A percentile compares a stretch with the other conserved stretches of the same genome.
Evolutionary conservation across 2,888 invertebrate genomes (phyloP).

Genomic region (Xestia xanthographa): DNA sequence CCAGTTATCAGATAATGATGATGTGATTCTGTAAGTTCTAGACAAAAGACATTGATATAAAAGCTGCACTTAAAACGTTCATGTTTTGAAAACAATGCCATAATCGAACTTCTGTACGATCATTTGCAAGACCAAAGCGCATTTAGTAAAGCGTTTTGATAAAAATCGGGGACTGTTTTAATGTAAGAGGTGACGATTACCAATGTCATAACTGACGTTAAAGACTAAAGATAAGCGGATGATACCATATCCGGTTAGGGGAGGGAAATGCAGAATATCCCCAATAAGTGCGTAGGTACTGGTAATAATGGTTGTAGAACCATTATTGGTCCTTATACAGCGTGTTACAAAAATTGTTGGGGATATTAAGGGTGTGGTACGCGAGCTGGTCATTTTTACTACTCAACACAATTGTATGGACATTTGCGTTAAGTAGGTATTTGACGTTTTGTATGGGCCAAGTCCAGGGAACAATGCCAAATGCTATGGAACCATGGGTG

Average conservation of each 20-base stretch:
- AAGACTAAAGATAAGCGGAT: constrained; percentile 41
- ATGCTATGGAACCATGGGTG: too few species aligned
- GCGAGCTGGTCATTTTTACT: neutral
- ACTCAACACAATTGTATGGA: neutral
- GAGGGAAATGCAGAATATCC: constrained; percentile 16
- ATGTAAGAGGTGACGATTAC: constrained; percentile 36
- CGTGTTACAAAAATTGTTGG: neutral
- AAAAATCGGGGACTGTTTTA: constrained; percentile 29
- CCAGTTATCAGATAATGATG: constrained; percentile 17
- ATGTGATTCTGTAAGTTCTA: neutral
- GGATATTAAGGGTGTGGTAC: neutral
- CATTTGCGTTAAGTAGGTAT: neutral
- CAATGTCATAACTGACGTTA: constrained; percentile 22
- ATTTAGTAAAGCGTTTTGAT: constrained; percentile 37
- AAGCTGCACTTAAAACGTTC: constrained; percentile 15
- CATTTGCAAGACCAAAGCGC: constrained; percentile 16
- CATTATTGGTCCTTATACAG: neutral
- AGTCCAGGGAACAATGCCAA: too few species aligned
- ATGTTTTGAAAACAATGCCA: constrained; percentile 20
- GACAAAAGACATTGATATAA: constrained; percentile 10
- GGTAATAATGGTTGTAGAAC: too few species aligned
- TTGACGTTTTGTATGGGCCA: neutral
- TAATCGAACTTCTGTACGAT: constrained; percentile 23
- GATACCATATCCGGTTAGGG: constrained; percentile 29
- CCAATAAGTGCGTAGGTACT: neutral